These are phyloP conservation scores for Trypoxylon attenuatum DNA, from an alignment of 2,888 invertebrate genomes.

Conservation along the genomic window DNA sequence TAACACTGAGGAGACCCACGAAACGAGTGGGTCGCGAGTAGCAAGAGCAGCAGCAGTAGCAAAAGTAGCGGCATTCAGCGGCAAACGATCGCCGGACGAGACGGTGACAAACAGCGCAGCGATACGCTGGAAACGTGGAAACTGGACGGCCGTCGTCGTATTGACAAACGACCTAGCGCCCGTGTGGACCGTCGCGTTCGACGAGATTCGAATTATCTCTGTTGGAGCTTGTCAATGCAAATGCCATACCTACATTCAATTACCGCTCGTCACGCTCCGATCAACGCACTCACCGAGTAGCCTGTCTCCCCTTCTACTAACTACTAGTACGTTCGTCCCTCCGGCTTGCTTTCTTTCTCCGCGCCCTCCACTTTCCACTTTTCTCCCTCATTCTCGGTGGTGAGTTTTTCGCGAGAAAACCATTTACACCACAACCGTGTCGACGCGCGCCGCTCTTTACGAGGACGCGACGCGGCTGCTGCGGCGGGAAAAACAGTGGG, in stretches of 20 bases:
- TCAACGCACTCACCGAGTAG: slow-evolving; percentile 53
- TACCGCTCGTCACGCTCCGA: slow-evolving; percentile 73
- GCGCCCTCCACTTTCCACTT: not conserved
- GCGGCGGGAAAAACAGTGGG: not conserved
- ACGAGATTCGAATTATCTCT: slow-evolving; percentile 74
- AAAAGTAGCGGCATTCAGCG: slow-evolving; percentile 51
- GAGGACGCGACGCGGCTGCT: not conserved
- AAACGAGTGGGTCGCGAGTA: not conserved
- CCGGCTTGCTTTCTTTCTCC: not conserved
- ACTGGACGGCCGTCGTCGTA: slow-evolving; percentile 73
- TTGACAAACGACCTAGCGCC: slow-evolving; percentile 74
- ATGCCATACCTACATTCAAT: slow-evolving; percentile 73
- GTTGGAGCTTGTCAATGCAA: slow-evolving; percentile 73
- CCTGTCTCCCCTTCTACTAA: slow-evolving; percentile 6
- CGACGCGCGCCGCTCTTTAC: not conserved
- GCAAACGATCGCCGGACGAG: slow-evolving; percentile 53
- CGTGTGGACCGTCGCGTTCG: slow-evolving; percentile 69
- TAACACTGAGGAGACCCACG: slow-evolving; percentile 29
- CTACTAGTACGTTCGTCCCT: too few species aligned
- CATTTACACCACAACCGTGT: too few species aligned
- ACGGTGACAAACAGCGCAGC: slow-evolving; percentile 66
- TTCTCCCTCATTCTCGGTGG: not conserved
- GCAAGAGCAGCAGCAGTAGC: slow-evolving; percentile 14
- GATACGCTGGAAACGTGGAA: slow-evolving; percentile 58
- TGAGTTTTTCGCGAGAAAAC: not conserved